A percentile compares a stretch with the other conserved stretches of the same genome.
Evolutionary conservation across 2,888 invertebrate species (phyloP).

Genomic region (Chouioia cunea): DNA sequence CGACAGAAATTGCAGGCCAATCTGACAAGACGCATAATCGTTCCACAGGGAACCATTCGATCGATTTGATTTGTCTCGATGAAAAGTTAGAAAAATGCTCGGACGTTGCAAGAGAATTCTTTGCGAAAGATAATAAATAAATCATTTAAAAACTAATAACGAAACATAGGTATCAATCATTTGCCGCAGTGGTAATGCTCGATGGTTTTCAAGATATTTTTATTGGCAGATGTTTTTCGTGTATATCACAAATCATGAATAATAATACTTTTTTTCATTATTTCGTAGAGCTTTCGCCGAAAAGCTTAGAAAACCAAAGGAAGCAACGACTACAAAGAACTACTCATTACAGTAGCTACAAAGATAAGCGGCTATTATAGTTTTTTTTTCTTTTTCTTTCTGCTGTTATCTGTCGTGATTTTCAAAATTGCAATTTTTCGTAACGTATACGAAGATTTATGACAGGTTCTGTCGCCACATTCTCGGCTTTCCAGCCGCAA

Average conservation of each 20-base stretch:
- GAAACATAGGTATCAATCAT: constrained; percentile 22
- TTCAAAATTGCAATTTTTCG: constrained; percentile 28
- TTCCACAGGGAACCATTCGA: no score
- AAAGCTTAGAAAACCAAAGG: constrained; percentile 42
- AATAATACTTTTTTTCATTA: constrained; percentile 52
- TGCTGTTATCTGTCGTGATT: constrained; percentile 21
- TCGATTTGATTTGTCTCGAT: no score
- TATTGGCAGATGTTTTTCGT: constrained; percentile 53
- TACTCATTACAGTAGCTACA: constrained; percentile 40
- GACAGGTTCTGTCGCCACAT: constrained; percentile 30
- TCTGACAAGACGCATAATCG: no score
- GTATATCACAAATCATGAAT: constrained; percentile 56
- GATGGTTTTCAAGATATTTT: constrained; percentile 47
- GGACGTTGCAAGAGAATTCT: no score
- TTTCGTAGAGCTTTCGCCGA: constrained; percentile 35
- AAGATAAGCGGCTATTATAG: constrained; percentile 34
- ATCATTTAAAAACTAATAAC: not conserved
- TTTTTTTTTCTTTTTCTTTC: no score
- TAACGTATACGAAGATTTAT: constrained; percentile 29
- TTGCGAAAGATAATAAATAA: no score
- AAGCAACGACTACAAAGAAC: constrained; percentile 40
- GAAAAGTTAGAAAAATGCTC: no score
- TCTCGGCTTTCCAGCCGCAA: constrained; percentile 15
- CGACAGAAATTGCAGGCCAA: no score
- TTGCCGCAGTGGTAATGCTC: not conserved